Evolutionary conservation across 1,140 invertebrate genomes (phyloP).

Genomic region (Notospermus geniculatus): DNA sequence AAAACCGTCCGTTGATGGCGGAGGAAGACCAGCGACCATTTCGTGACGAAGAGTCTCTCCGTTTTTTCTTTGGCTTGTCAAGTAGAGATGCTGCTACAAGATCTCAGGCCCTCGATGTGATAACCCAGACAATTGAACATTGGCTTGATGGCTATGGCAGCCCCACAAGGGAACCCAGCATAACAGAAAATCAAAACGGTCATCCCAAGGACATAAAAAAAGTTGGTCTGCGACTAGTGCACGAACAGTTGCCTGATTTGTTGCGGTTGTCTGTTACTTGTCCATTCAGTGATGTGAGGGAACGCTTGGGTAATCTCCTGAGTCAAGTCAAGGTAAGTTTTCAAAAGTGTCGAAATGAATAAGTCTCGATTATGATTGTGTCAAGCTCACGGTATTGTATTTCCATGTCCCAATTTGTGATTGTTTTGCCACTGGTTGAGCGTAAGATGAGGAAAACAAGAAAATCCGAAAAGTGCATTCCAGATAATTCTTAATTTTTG

Average conservation of each 20-base stretch:
- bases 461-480: too few species aligned
- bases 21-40: too few species aligned
- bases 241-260: constrained; percentile 37
- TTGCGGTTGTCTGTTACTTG: constrained; percentile 35
- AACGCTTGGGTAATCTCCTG: constrained; percentile 30
- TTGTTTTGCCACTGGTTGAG: too few species aligned
- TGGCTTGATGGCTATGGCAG: constrained; percentile 44
- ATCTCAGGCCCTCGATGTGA: constrained; percentile 30
- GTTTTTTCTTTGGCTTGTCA: constrained; percentile 35
- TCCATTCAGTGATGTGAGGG: constrained; percentile 44
- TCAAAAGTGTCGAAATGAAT: too few species aligned
- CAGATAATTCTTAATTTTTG: too few species aligned
- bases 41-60: constrained; percentile 32
- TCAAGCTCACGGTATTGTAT: too few species aligned
- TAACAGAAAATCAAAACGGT: constrained; percentile 21
- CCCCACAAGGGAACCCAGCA: constrained; percentile 19
- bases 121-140: constrained; percentile 31
- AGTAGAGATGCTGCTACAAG: constrained; percentile 31
- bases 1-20: too few species aligned
- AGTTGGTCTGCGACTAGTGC: constrained; percentile 18
- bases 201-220: constrained; percentile 7
- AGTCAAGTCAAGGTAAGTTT: constrained; percentile 37
- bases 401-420: too few species aligned
- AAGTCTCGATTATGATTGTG: too few species aligned
- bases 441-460: too few species aligned